Evolutionary conservation across 1,140 invertebrate genomes (phyloP), one percentile per base, ranked within the genome.

Genomic region (Drosophila parabipectinata): DNA sequence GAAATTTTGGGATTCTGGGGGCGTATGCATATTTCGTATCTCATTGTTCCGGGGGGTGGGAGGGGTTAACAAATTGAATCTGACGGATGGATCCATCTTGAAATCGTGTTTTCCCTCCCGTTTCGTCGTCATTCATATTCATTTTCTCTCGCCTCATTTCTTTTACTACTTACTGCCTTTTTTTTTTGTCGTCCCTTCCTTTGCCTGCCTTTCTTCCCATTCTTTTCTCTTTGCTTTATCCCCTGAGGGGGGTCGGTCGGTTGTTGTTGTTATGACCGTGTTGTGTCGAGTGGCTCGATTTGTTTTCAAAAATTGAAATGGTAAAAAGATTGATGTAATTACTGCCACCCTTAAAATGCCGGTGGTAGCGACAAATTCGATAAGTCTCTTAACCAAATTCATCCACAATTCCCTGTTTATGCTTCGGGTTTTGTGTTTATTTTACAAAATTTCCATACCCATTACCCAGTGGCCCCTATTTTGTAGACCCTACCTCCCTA

Each of bases 271-370:
- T 57, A 1, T 10, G 30, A 39, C 45, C 47, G 45, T 39, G 44
- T 18, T 44, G 28, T 37, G 52, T 72, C 63, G 62, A 60, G 73
- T 53, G 55, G 67, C 59, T 59, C 72, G 56, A 52, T 66, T 80
- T 77, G 61, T 67, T 77, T 80, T 80, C 64, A 52, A 63, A 75
- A 63, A 75, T 76, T 76, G 69, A 84, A 83, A 83, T 84, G 72
- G 76, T 62, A 72, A 84, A 63, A 61, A 68, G 80, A 83, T 84
- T 84, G 80, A 84, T 83, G 80, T 84, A 83, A 83, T 84, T 84
- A 84, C 79, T 61, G 52, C 66, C 63, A 66, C 80, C 72, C 80
- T 73, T 79, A 71, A 67, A 37, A 63, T 57, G 60, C 18, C 54
- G 75, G 48, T 55, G 67, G 51, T n/a, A 69, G 53, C 64, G 66